Base-by-base conservation (phyloP, 2,888 invertebrate genomes). In the Masnerella sp. region DNA sequence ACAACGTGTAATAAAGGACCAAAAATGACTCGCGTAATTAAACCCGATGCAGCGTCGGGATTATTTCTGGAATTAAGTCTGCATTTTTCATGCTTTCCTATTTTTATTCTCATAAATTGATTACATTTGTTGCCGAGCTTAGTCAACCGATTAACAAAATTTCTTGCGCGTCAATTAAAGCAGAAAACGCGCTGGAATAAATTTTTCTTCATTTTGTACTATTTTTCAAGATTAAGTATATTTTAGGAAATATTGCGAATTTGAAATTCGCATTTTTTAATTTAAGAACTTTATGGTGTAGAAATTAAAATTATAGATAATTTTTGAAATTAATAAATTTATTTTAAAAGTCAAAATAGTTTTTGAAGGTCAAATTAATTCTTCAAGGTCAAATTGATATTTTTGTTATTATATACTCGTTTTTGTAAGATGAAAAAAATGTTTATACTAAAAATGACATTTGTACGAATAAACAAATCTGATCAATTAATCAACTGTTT, bases 21-120 rank as follows among this genome's bases (percentile, higher is more conserved):
- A 58, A 43, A 43, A 58, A 58, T 58, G 2, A 22, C 15, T n/a
- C 20, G 20, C n/a, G 12, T 58, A 58, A 58, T 43, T 43, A 43
- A 58, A 58, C n/a, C 11, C 11, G 11, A 40, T 12, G 18, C 17
- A 11, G 32, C 22, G 38, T 40, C 15, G 34, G 18, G 40, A 54
- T 54, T 54, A 54, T 54, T 54, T 54, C 40, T 15, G 36, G 25
- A 22, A 52, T 52, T 22, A 52, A 25, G 38, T 52, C n/a, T 22
- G 9, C 52, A 52, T 25, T 52, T 52, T 52, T 38, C 38, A 51
- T 17, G 25, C 12, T 14, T 9, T 14, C 25, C 30, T 18, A 47
- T 47, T 47, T 47, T 32, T 18, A 1, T 12, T n/a, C 17, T 11
- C 36, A 34, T 12, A 20, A 34, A 22, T 36, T 12, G 9, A 22